Conservation (phyloP, 2,888 invertebrate species). For the Syrphus vitripennis region DNA sequence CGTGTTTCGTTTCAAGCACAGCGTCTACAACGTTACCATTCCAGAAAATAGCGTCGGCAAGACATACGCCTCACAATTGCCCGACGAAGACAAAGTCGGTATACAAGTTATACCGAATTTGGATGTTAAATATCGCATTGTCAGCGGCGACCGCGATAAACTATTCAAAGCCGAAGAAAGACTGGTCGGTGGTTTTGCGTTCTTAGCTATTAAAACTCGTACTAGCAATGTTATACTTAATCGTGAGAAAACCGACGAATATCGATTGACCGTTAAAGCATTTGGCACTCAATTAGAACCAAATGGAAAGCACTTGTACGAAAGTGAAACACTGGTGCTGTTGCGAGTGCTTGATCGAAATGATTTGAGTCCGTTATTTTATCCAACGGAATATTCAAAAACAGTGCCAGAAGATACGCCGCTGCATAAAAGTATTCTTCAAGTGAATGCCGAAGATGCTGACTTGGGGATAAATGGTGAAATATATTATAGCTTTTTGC, state of each 20-base stretch:
- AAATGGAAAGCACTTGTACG: slow-evolving; percentile 84
- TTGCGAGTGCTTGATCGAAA: slow-evolving; percentile 91
- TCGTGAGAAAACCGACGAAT: slow-evolving; percentile 93
- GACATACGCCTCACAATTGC: slow-evolving; percentile 88
- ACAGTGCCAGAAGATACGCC: slow-evolving; percentile 94
- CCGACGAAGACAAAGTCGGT: slow-evolving; percentile 91
- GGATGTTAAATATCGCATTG: slow-evolving; percentile 92
- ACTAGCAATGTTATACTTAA: slow-evolving; percentile 95
- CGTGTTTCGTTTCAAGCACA: slow-evolving; percentile 86
- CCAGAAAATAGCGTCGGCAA: slow-evolving; percentile 96
- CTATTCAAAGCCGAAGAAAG: slow-evolving; percentile 96
- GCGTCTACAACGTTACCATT: slow-evolving; percentile 93
- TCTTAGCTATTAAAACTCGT: slow-evolving; percentile 93
- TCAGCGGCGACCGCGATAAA: slow-evolving; percentile 92
- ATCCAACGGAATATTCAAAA: slow-evolving; percentile 92
- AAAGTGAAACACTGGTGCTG: slow-evolving; percentile 87
- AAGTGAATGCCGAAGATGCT: slow-evolving; percentile 95
- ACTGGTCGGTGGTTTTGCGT: slow-evolving; percentile 96
- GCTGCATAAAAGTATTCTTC: slow-evolving; percentile 89
- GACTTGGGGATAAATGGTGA: slow-evolving; percentile 98
- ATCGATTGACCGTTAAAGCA: slow-evolving; percentile 89
- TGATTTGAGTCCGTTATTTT: slow-evolving; percentile 96
- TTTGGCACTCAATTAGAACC: slow-evolving; percentile 84
- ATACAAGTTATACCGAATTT: slow-evolving; percentile 83
- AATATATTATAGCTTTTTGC: slow-evolving; percentile 96